Evolutionary conservation across 1,140 invertebrate genomes (phyloP).

Genomic region (Temnothorax longispinosus): DNA sequence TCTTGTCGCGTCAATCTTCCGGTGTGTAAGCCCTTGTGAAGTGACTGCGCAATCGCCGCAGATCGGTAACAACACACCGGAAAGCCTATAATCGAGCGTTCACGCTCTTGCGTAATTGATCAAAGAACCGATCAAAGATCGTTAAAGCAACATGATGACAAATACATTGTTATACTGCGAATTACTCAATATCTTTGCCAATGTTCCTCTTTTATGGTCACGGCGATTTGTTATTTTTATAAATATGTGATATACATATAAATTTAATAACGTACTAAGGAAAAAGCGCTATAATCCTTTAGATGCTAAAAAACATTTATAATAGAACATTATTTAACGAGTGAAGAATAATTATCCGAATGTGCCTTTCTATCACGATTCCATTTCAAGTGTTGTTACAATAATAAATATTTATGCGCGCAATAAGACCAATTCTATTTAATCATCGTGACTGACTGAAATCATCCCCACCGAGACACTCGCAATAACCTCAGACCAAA

Average conservation of each 20-base stretch:
- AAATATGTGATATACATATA: not conserved
- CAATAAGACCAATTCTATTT: not conserved
- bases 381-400: not conserved
- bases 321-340: not conserved
- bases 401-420: not conserved
- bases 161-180: constrained; percentile 1
- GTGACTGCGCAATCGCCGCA: not conserved
- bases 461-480: not conserved
- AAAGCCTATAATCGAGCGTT: not conserved
- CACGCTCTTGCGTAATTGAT: not conserved
- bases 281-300: not conserved
- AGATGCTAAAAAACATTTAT: not conserved
- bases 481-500: constrained; percentile 20
- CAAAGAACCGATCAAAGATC: not conserved
- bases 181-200: not conserved
- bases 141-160: not conserved
- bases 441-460: not conserved
- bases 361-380: not conserved
- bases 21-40: not conserved
- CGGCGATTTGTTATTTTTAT: not conserved
- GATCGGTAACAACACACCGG: not conserved
- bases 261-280: not conserved
- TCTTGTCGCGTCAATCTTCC: constrained; percentile 31
- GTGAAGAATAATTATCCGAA: not conserved
- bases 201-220: not conserved